phyloP scores from a whole-genome alignment of 2,888 invertebrate genomes.

The Disparrhopalites patrizii region DNA sequence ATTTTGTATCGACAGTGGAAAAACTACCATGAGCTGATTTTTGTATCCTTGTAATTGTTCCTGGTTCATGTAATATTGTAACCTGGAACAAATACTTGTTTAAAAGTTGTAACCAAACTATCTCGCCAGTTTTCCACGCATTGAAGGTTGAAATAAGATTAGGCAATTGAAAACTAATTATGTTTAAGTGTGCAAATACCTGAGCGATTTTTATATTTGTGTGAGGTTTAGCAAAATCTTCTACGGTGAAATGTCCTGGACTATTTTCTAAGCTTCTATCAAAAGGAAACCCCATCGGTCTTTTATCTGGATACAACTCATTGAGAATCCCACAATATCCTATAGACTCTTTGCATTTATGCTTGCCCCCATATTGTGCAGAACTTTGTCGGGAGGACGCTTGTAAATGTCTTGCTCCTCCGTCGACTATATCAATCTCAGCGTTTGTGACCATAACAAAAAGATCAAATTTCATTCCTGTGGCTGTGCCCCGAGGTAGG shows the following conservation, averaged over 20 bases:
- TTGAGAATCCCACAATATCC: conserved; percentile 76
- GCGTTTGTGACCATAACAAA: conserved; percentile 5
- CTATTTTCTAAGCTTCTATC: conserved; percentile 55
- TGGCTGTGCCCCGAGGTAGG: neutral
- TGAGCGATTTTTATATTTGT: neutral
- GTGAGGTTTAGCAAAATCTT: neutral
- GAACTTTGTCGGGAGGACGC: no score
- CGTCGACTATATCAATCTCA: neutral
- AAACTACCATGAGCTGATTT: no score
- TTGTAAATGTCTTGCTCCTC: no score
- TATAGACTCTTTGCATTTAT: conserved; percentile 65
- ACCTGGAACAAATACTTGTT: no score
- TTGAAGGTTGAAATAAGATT: no score
- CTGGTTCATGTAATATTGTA: no score
- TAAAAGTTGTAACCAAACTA: no score
- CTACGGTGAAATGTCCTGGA: neutral
- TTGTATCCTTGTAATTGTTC: no score
- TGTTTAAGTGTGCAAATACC: neutral
- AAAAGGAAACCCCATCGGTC: conserved; percentile 82
- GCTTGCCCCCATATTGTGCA: no score
- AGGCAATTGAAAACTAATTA: no score
- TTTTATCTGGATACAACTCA: conserved; percentile 71
- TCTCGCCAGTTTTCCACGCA: no score
- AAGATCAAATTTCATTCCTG: neutral
- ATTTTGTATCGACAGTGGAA: no score